Evolutionary conservation across 2,113 vertebrate species (phyloP), one percentile per base, ranked within the genome.

Genomic region (Helogale parvula): DNA sequence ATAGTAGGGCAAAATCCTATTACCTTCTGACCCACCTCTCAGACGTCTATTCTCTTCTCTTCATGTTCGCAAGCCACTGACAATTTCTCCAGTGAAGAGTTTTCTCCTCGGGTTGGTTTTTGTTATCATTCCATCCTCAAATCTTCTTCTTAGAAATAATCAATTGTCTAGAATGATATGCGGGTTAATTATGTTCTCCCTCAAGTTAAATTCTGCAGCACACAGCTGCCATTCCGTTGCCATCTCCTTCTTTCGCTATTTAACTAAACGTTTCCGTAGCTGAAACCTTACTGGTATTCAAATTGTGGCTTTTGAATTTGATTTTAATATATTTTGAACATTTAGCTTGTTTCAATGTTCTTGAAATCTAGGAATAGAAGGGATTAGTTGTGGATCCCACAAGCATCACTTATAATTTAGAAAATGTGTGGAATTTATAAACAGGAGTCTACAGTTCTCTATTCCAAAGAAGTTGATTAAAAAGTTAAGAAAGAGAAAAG

Each of bases 1-100:
- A 98, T 98, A 98, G 98, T 95, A 98, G 98, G 98, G 98, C 93
- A 98, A 99, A 99, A 99, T 99, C 99, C 99, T 99, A 98, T 99
- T 99, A 99, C 99, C 98, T 99, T 99, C 97, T 98, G 98, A 99
- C 99, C 98, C 98, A 98, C 98, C 98, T 98, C 97, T 98, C 98
- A 98, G 98, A 98, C 97, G 97, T 84, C 96, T 92, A 95, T 98
- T 98, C 98, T 98, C 96, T 98, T 97, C 98, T 94, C 94, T 97
- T 98, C 97, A 87, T 95, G 94, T 97, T 98, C 96, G 98, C 96
- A 98, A 97, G 97, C 93, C 0, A 3, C 96, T 98, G 98, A 96
- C 98, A 98, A 97, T 50, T 97, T 98, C 98, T 98, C 84, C 14
- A 93, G 93, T 80, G 97, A 89, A 97, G 72, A 72, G 35, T 87